These are phyloP conservation scores for Alcedo quadribrachys DNA, from an alignment of 2,797 vertebrate genomes.

Conservation along the genomic window DNA sequence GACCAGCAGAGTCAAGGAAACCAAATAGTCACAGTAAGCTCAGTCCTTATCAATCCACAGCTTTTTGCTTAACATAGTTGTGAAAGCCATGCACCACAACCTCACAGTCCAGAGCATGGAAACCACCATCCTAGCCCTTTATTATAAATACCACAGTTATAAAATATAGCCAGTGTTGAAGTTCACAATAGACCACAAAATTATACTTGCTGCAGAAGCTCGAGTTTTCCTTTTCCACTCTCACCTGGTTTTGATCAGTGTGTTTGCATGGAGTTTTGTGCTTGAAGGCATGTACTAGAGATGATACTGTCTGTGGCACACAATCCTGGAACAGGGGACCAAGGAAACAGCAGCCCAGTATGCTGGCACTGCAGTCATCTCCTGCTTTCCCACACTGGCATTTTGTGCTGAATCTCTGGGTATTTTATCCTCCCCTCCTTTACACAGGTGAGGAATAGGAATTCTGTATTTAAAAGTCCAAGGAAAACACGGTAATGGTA, in stretches of 20 bases:
- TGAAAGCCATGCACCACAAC: background rate
- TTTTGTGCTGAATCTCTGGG: background rate
- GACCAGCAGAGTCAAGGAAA: background rate
- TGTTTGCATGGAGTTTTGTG: background rate
- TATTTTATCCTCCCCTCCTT: background rate
- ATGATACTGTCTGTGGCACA: background rate
- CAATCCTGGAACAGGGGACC: background rate
- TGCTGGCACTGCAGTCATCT: background rate
- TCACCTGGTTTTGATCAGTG: constrained; percentile 17
- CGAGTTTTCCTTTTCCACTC: background rate
- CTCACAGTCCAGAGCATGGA: background rate
- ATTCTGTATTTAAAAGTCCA: background rate
- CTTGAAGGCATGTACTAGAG: background rate
- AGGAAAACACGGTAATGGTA: background rate
- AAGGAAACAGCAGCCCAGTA: background rate
- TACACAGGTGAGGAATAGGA: background rate
- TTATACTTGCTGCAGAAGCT: background rate
- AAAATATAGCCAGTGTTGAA: constrained; percentile 13
- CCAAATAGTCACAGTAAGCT: background rate
- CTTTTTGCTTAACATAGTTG: background rate
- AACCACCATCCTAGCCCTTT: background rate
- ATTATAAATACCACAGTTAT: constrained; percentile 14
- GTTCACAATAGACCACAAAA: background rate
- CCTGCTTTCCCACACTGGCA: background rate
- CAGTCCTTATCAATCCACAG: background rate